Evolutionary conservation across 2,113 vertebrate genomes (phyloP).

Genomic region (Bagarius yarrelli): DNA sequence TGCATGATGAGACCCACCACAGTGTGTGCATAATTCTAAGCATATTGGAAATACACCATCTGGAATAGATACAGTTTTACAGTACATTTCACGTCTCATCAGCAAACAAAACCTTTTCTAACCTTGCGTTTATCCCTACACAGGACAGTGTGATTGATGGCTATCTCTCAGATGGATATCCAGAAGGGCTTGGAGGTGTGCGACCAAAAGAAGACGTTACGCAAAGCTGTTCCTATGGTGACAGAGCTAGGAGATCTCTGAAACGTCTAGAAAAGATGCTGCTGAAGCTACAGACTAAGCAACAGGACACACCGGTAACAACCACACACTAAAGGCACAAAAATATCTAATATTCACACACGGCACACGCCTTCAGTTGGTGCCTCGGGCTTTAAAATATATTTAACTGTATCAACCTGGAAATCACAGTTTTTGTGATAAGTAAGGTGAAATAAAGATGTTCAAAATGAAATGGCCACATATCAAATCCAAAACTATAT

Average conservation of each 20-base stretch:
- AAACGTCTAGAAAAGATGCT: conserved; percentile 55
- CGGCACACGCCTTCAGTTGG: too few species aligned
- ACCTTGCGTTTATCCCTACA: conserved; percentile 12
- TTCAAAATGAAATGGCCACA: too few species aligned
- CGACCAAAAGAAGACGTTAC: background rate
- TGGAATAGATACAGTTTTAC: too few species aligned
- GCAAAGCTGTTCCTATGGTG: conserved; percentile 50
- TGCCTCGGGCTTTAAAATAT: background rate
- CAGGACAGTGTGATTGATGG: conserved; percentile 71
- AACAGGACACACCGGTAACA: conserved; percentile 51
- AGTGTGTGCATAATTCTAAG: too few species aligned
- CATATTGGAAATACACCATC: too few species aligned
- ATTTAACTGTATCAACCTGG: background rate
- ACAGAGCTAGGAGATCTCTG: conserved; percentile 33
- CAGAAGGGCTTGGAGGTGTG: background rate
- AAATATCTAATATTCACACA: background rate
- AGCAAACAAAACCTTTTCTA: background rate
- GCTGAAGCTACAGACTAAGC: conserved; percentile 45
- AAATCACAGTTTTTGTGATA: too few species aligned
- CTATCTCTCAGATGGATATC: conserved; percentile 49
- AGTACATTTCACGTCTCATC: background rate
- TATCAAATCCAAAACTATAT: too few species aligned
- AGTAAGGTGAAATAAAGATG: too few species aligned
- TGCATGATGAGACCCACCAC: too few species aligned
- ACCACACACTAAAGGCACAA: background rate